Evolutionary conservation across 2,113 vertebrate species (phyloP), one percentile per base, ranked within the genome.

Genomic region (Neodon shergylaensis): DNA sequence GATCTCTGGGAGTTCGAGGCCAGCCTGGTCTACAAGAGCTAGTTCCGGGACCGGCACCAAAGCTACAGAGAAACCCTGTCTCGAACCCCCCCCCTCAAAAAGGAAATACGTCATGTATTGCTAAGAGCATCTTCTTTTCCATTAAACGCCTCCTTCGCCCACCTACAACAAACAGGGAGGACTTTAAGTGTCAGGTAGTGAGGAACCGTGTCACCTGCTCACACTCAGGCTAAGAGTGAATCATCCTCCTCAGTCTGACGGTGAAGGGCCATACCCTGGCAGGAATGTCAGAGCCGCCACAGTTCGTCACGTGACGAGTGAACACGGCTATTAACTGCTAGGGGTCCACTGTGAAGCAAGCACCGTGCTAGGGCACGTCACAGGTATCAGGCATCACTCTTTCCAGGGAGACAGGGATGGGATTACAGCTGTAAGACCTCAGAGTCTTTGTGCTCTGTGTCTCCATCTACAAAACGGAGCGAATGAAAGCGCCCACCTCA

Each of bases 61-160:
- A 44, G 44, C 44, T 44, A 44, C 44, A 44, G 44, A 44, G 44
- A 44, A 44, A 44, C 44, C 44, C 44, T 44, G 44, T 44, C 44
- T 44, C 44, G 4, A 4, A 44, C 4, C 44, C 44, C 44, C 44
- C 44, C 44, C 44, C 44, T 4, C 44, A 44, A 44, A 44, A 44
- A 44, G 44, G 85, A 95, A 95, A 72, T 73, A 72, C 28, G 79
- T 77, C 91, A 82, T 5, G 19, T 92, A 90, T 83, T 88, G 92
- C 66, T 44, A 8, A 92, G 26, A 88, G 66, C 76, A 61, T 89
- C 52, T 77, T 94, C n/a, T 88, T 97, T 77, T 83, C 83, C 14
- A 68, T 88, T 95, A 94, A 95, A 91, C 44, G 26, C n/a, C 78
- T 90, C 24, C 61, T 96, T 90, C 77, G 74, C 65, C 87, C 91